Base-by-base conservation (phyloP, 2,797 vertebrate genomes). In the Hydrophis major region DNA sequence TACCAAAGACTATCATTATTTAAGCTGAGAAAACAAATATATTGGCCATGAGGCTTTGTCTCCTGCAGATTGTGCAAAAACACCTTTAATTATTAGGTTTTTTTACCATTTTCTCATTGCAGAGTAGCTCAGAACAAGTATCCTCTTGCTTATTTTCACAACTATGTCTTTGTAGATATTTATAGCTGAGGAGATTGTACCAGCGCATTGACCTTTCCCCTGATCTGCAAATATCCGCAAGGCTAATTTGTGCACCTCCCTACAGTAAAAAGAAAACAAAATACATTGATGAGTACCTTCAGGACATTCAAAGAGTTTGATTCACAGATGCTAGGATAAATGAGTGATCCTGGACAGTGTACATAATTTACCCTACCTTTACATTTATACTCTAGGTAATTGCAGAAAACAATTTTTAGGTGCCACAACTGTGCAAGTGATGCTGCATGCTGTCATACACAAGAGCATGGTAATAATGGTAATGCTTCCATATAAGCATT, bases 191-290 rank as follows among this genome's bases (percentile, higher is more conserved):
- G 89, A 99, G 98, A 97, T 99, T 99, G 97, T 99, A 99, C 98
- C 99, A 99, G 93, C 98, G 98, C 16, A 97, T 98, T 92, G 98
- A 97, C 96, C 98, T 97, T 95, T 99, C 99, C 94, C 98, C 98
- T 0, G 98, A 98, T 94, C 97, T 98, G 96, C 98, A 97, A 91
- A 98, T 97, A 78, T 99, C 99, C 53, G 99, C 99, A 96, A 99
- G 97, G 96, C 99, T 99, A 97, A 99, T 99, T 97, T 99, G 99
- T 94, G 99, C 98, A 10, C 99, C 99, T 13, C 98, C 99, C 99
- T 99, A 95, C 91, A 8, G 92, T 94, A 83, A 94, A 59, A 1
- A 93, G 92, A 93, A 94, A 0, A 91, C 0, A 92, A 94, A 88
- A 89, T 11, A 89, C 32, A 95, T 42, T 22, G 18, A 37, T 93